phyloP scores from a whole-genome alignment of 2,113 vertebrate genomes.

The Mobula hypostoma region DNA sequence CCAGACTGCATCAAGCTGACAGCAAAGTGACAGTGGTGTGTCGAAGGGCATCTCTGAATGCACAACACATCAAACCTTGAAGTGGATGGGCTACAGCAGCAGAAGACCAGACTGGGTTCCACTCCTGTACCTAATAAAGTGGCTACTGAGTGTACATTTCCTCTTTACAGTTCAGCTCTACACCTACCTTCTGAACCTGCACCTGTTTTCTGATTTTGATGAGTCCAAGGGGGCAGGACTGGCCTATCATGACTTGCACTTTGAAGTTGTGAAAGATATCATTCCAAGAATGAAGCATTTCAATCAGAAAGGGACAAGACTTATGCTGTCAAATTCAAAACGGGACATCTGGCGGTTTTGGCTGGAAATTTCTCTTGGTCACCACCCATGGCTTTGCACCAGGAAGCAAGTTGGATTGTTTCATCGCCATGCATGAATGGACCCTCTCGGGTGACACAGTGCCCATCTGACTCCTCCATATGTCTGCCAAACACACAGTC shows the following conservation, averaged over 20 bases:
- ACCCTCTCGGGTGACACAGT: neutral
- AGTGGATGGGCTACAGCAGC: too few relatives aligned
- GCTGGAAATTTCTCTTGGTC: neutral
- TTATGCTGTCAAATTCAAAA: neutral
- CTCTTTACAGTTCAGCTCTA: neutral
- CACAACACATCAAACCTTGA: too few relatives aligned
- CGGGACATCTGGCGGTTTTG: neutral
- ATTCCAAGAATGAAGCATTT: neutral
- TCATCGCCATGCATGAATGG: neutral
- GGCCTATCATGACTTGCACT: neutral
- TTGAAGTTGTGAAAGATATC: neutral
- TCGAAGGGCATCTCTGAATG: too few relatives aligned
- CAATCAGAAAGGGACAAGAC: neutral
- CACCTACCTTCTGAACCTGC: too few relatives aligned
- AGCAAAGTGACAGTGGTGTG: too few relatives aligned
- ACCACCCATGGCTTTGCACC: neutral
- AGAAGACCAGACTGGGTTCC: too few relatives aligned
- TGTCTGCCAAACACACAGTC: neutral
- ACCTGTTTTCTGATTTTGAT: neutral
- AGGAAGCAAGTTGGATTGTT: neutral
- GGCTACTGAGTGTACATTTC: too few relatives aligned
- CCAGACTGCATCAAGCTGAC: too few relatives aligned
- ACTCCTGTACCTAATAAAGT: too few relatives aligned
- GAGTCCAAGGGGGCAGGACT: neutral
- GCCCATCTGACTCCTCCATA: neutral